Evolutionary conservation across 2,888 invertebrate species (phyloP), one percentile per base, ranked within the genome.

Genomic region (Habroteleia sp.): DNA sequence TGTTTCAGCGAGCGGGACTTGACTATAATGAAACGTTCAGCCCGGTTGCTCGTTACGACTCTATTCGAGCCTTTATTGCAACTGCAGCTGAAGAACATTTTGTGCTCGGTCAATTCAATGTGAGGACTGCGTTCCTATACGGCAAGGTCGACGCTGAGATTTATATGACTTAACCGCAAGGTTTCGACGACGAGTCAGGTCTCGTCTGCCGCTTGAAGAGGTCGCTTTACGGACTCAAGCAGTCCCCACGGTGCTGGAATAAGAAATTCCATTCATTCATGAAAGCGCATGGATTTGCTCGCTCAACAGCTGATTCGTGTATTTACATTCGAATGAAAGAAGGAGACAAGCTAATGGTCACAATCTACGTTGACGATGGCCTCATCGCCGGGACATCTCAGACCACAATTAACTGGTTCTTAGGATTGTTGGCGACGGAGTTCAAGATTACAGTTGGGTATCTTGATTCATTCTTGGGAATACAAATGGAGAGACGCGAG

Each of bases 101-200:
- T 3, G 58, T 54, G 13, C 62, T 79, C 7, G 58, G 72, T 3
- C 76, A 76, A 50, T 75, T 76, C 42, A 77, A 77, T 27, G 52
- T 77, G 0, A 65, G 31, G 20, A 73, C 75, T 0, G 77, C 74
- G 46, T 79, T 77, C 66, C 56, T 75, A n/a, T 65, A 74, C 13
- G 75, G 75, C 10, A 25, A 75, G 20, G 54, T 72, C 7, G 52
- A 76, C 13, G 35, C 41, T 6, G 74, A 78, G 10, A 77, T 83
- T 4, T 83, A 79, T 39, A 81, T 83, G 81, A 72, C 69, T 50
- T 80, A 82, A 41, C 81, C 83, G 42, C 63, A 77, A 20, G 82
- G 81, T 14, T 82, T 74, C 50, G 44, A 76, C 14, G 77, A 80
- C 65, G 77, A 71, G 8, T 72, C 71, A 1, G 52, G 65, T 20